phyloP scores from a whole-genome alignment of 37 sponge, comb jelly and placozoan species.

The Chondrilla cf. caribensis region DNA sequence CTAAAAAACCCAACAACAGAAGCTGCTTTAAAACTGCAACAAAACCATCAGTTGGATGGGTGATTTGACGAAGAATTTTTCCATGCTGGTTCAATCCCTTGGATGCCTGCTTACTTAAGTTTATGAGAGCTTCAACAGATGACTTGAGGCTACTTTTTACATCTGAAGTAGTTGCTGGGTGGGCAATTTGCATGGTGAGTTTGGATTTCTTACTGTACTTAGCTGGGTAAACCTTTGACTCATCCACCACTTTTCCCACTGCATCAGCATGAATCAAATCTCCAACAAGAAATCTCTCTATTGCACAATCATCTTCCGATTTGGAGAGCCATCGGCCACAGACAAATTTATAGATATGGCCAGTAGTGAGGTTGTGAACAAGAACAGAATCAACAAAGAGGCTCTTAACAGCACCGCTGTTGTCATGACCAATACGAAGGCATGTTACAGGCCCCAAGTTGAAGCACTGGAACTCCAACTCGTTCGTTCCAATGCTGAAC shows the following conservation, averaged over 20 bases:
- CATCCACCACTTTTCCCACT: background rate
- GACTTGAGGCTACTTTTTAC: background rate
- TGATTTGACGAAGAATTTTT: background rate
- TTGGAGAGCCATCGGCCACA: constrained; percentile 74
- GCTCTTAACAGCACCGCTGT: constrained; percentile 75
- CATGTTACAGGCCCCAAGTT: constrained; percentile 86
- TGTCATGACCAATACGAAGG: constrained; percentile 86
- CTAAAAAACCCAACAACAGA: background rate
- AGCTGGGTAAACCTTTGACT: background rate
- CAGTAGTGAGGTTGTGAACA: constrained; percentile 80
- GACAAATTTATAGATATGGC: constrained; percentile 74
- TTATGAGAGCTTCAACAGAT: background rate
- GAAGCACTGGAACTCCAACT: constrained; percentile 52
- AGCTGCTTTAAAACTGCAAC: background rate
- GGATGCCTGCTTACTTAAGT: background rate
- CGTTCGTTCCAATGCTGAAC: constrained; percentile 68
- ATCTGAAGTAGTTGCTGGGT: background rate
- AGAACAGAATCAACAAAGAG: constrained; percentile 79
- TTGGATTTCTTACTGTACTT: background rate
- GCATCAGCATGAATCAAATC: constrained; percentile 34
- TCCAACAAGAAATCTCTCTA: constrained; percentile 82
- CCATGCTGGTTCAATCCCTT: background rate
- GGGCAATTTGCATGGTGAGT: background rate
- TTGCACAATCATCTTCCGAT: constrained; percentile 75
- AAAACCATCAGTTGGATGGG: background rate